Evolutionary conservation across 2,888 invertebrate species (phyloP), one percentile per base, ranked within the genome.

Genomic region (Metallyticus violacea): DNA sequence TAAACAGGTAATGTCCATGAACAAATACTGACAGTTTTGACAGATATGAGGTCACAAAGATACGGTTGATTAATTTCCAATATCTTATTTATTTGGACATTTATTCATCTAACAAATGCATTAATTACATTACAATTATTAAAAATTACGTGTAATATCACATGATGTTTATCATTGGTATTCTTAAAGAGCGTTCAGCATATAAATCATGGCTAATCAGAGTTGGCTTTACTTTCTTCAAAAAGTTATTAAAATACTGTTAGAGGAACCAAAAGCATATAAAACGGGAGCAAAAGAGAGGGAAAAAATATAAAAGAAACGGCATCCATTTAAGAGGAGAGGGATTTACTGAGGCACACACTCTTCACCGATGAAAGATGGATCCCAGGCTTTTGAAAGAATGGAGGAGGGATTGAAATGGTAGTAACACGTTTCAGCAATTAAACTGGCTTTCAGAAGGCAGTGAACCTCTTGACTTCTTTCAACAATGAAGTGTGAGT

Each of bases 371-470:
- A 82, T 82, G 82, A 82, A 82, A 82, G 82, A 82, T 82, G 82
- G 82, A 82, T 40, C 76, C 26, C 40, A 82, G 81, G 79, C 82
- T 86, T 62, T 82, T 86, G 82, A 86, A 86, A 86, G 81, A 82
- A 27, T 81, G 40, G 78, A 77, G 76, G 82, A 86, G 82, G 76
- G 86, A 86, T 86, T 86, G 86, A 86, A 86, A 86, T 86, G 40
- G 78, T 82, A 29, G 86, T 78, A 86, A 86, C 86, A 86, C 86
- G 86, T 86, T 86, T 86, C 86, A 82, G 86, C 86, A 86, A 86
- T 86, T 86, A 86, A 82, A 86, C 82, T 22, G 79, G 82, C 86
- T 86, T 86, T 86, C 86, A 86, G 30, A 26, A 76, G 26, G 76
- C 86, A 77, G 77, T n/a, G 62, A 29, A 27, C 78, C 83, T 26